Percentiles rank a stretch among this genome's conserved stretches.
These are phyloP conservation scores for Hoplodrina ambigua DNA, from an alignment of 2,888 invertebrate genomes.

Conservation along the genomic window DNA sequence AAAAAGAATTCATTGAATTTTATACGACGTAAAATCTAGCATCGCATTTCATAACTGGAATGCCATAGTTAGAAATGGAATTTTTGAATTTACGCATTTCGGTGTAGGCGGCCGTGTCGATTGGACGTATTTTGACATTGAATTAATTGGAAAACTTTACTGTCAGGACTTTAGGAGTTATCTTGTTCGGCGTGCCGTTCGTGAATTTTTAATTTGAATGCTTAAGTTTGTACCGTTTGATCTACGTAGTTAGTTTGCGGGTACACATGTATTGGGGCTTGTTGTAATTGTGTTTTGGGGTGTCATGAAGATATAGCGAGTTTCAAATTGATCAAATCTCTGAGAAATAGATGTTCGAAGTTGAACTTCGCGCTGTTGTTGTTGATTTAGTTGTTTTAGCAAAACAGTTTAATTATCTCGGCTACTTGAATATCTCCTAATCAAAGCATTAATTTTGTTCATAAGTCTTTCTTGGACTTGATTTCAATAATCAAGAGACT, in stretches of 20 bases:
- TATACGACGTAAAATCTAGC: slow-evolving; percentile 60
- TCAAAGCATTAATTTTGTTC: background rate
- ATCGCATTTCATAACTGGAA: slow-evolving; percentile 64
- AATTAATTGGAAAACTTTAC: slow-evolving; percentile 75
- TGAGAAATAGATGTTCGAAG: slow-evolving; percentile 19
- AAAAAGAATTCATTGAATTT: slow-evolving; percentile 68
- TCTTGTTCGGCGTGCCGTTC: slow-evolving; percentile 52
- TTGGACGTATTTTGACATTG: slow-evolving; percentile 70
- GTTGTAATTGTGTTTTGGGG: slow-evolving; percentile 36
- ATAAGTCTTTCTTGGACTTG: background rate
- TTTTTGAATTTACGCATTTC: slow-evolving; percentile 60
- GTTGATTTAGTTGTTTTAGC: slow-evolving; percentile 1
- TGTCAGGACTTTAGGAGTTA: slow-evolving; percentile 62
- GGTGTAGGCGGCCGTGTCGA: slow-evolving; percentile 48
- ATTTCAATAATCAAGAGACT: no score
- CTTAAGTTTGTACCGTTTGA: slow-evolving; percentile 58
- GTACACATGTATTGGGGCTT: slow-evolving; percentile 26
- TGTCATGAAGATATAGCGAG: slow-evolving; percentile 7
- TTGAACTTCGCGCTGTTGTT: background rate
- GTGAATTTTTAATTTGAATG: slow-evolving; percentile 66
- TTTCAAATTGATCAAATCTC: slow-evolving; percentile 31
- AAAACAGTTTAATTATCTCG: slow-evolving; percentile 3
- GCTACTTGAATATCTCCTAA: background rate
- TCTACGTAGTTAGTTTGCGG: slow-evolving; percentile 45
- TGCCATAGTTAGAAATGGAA: slow-evolving; percentile 59